These are phyloP conservation scores for Epinotia nisella DNA, from an alignment of 2,888 invertebrate genomes.

Conservation along the genomic window DNA sequence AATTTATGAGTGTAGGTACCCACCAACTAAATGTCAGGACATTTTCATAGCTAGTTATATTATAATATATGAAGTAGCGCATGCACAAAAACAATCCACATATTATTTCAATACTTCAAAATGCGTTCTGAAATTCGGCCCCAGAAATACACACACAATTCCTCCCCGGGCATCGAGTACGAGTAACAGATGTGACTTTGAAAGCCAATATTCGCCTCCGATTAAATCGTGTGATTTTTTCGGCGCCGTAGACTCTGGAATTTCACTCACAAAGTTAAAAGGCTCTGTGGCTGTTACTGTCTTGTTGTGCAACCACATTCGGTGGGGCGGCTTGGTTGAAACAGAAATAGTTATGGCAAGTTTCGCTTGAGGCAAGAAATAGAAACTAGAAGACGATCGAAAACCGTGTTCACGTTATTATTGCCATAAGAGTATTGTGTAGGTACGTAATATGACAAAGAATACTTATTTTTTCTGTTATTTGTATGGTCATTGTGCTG, in stretches of 20 bases:
- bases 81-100: no score
- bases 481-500: no score
- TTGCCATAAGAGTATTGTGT: no score
- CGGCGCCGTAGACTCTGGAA: background rate
- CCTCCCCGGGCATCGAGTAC: background rate
- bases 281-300: background rate
- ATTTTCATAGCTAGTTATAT: no score
- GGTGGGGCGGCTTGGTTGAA: background rate
- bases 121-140: background rate
- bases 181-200: conserved; percentile 34
- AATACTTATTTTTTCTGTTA: no score
- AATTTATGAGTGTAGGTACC: no score
- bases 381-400: background rate
- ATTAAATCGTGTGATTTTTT: conserved; percentile 35
- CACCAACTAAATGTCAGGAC: no score
- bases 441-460: no score
- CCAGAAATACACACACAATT: background rate
- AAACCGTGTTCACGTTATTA: background rate
- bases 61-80: no score
- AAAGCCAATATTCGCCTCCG: conserved; percentile 31
- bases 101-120: background rate
- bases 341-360: background rate
- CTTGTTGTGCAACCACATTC: conserved; percentile 1
- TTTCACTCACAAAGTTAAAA: conserved; percentile 3
- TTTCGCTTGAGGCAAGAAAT: no score